Conservation (phyloP, 37 sponge, comb jelly and placozoan genomes). For the Theonella swinhoei region DNA sequence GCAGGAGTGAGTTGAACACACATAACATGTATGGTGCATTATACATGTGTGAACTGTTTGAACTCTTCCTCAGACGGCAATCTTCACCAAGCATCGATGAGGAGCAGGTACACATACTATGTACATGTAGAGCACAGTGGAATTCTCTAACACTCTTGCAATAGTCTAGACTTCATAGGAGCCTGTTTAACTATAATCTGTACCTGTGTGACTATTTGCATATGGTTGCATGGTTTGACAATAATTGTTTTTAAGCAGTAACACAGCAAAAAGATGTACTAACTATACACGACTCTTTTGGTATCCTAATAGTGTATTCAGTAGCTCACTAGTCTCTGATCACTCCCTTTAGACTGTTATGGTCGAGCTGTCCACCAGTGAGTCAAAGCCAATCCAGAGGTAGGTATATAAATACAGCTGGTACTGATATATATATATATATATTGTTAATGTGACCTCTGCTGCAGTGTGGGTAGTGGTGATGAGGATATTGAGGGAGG, state of each 20-base stretch:
- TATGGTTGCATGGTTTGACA: too few relatives aligned
- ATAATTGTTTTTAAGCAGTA: too few relatives aligned
- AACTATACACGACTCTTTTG: background rate
- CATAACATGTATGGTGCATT: too few relatives aligned
- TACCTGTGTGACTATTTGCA: too few relatives aligned
- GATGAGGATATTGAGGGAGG: background rate
- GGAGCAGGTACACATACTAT: background rate
- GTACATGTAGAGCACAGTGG: too few relatives aligned
- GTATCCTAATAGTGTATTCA: background rate
- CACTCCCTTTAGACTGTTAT: background rate
- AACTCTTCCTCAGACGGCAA: background rate
- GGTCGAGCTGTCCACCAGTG: conserved; percentile 25
- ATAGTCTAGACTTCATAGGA: too few relatives aligned
- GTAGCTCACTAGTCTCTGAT: background rate
- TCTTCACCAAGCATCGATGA: background rate
- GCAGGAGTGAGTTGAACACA: background rate
- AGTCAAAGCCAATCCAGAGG: conserved; percentile 23
- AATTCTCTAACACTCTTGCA: too few relatives aligned
- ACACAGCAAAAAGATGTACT: too few relatives aligned
- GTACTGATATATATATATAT: too few relatives aligned
- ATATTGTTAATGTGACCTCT: too few relatives aligned
- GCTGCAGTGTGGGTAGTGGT: background rate
- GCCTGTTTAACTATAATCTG: too few relatives aligned
- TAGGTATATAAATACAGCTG: background rate
- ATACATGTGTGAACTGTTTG: background rate